Evolutionary conservation across 1,140 invertebrate species (phyloP).

Genomic region (Papilio polyxenes): DNA sequence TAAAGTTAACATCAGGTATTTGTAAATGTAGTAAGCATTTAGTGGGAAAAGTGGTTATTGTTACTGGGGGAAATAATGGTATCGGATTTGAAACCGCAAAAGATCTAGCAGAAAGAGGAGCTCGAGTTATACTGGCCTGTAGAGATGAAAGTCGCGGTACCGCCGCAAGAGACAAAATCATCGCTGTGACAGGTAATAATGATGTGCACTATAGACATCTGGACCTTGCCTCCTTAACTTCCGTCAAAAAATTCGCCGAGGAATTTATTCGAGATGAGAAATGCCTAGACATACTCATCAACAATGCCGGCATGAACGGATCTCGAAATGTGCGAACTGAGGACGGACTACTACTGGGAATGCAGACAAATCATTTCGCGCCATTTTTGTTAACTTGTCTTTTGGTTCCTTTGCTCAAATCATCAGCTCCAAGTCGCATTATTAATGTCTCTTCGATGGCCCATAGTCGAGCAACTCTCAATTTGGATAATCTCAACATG

Average conservation of each 20-base stretch:
- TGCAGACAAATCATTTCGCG: conserved; percentile 93
- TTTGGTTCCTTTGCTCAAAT: conserved; percentile 87
- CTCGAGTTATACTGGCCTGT: conserved; percentile 51
- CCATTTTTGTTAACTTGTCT: conserved; percentile 89
- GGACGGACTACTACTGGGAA: conserved; percentile 90
- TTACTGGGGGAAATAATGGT: conserved; percentile 52
- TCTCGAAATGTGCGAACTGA: conserved; percentile 78
- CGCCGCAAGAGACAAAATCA: conserved; percentile 28
- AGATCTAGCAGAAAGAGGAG: conserved; percentile 48
- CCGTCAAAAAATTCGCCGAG: conserved; percentile 86
- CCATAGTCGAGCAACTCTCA: conserved; percentile 85
- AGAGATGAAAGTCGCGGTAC: conserved; percentile 41
- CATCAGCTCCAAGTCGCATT: conserved; percentile 88
- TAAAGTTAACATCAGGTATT: conserved; percentile 22
- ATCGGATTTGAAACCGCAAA: conserved; percentile 52
- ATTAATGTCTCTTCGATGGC: conserved; percentile 91
- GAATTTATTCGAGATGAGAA: conserved; percentile 84
- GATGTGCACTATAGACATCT: conserved; percentile 79
- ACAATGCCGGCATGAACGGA: conserved; percentile 86
- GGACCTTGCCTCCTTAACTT: conserved; percentile 90
- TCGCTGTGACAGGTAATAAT: conserved; percentile 68
- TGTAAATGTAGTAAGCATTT: conserved; percentile 50
- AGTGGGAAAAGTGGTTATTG: conserved; percentile 47
- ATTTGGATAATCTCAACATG: conserved; percentile 87
- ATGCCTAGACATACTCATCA: conserved; percentile 89